Percentiles rank a stretch among this genome's conserved stretches.
These are phyloP conservation scores for Eledona agricola DNA, from an alignment of 2,888 invertebrate species.

Conservation along the genomic window DNA sequence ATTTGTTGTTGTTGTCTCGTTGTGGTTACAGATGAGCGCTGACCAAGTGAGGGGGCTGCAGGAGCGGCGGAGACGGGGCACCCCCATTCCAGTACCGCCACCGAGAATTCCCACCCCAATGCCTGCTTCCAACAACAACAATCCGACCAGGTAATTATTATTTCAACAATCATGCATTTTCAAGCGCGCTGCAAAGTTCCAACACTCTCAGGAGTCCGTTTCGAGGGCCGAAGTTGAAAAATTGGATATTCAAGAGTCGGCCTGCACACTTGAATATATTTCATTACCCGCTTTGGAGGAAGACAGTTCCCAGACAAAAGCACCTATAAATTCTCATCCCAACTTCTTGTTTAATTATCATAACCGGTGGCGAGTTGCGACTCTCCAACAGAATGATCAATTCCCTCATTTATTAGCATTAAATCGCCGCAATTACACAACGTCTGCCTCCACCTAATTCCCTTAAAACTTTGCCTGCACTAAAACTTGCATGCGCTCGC, in stretches of 20 bases:
- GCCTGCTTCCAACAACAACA: conserved; percentile 65
- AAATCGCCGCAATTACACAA: conserved; percentile 17
- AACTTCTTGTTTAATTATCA: conserved; percentile 7
- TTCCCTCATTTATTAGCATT: conserved; percentile 18
- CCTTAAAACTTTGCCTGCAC: conserved; percentile 12
- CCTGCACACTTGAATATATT: too few species aligned
- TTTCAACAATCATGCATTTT: conserved; percentile 17
- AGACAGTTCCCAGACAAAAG: too few species aligned
- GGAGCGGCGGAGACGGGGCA: conserved; percentile 50
- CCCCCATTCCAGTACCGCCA: conserved; percentile 66
- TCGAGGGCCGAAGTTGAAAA: too few species aligned
- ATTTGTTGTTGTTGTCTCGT: conserved; percentile 1
- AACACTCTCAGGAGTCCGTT: too few species aligned
- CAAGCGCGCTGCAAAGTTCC: too few species aligned
- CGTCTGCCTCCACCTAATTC: conserved; percentile 9
- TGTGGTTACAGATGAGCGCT: conserved; percentile 44
- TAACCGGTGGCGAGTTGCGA: background rate
- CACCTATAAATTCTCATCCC: too few species aligned
- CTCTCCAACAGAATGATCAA: conserved; percentile 8
- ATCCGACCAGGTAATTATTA: conserved; percentile 60
- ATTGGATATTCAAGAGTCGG: too few species aligned
- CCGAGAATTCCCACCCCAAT: conserved; percentile 68
- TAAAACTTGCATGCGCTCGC: conserved; percentile 6
- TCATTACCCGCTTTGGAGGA: too few species aligned
- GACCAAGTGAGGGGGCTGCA: conserved; percentile 37